Base-by-base conservation (phyloP, 2,888 invertebrate genomes). In the Anorthoa munda region DNA sequence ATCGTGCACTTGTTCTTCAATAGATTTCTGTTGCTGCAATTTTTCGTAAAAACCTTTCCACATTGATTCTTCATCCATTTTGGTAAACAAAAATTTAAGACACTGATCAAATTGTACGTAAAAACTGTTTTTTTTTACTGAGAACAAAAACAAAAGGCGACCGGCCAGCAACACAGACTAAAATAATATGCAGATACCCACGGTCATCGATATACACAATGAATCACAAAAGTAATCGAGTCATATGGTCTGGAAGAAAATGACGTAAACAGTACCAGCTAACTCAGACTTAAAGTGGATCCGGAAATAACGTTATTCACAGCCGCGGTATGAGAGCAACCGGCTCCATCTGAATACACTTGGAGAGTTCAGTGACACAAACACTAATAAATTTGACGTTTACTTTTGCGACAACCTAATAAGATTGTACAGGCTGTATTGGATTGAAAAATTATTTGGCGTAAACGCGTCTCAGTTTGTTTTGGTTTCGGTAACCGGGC, bases 21-120 rank as follows among this genome's bases (percentile, higher is more conserved):
- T 88, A 72, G 97, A 97, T 91, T 97, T 97, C 85, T 97, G 97
- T 76, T 97, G 97, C 85, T 97, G 97, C 77, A 98, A 91, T 89
- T 97, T 97, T 70, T 97, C 97, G 88, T 98, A 98, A 89, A 98
- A 97, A 77, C 97, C 97, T 93, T 97, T 98, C 98, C 98, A 98
- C 98, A 98, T 98, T 17, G 97, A 95, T 90, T 98, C 98, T 93
- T 98, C 98, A 93, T 97, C 97, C 97, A 95, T 96, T 86, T 85
- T 91, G 75, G 65, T 59, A 58, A 81, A 58, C 39, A 75, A 70
- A 69, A 72, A n/a, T 45, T 66, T 66, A 61, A 76, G 48, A 64
- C 75, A 59, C 55, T 53, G 46, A 58, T 55, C 45, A 48, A 58
- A 64, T 51, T 63, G 39, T 66, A 66, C 13, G 12, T 61, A 46